phyloP scores from a whole-genome alignment of 2,888 invertebrate species.

The Biston stratarius region DNA sequence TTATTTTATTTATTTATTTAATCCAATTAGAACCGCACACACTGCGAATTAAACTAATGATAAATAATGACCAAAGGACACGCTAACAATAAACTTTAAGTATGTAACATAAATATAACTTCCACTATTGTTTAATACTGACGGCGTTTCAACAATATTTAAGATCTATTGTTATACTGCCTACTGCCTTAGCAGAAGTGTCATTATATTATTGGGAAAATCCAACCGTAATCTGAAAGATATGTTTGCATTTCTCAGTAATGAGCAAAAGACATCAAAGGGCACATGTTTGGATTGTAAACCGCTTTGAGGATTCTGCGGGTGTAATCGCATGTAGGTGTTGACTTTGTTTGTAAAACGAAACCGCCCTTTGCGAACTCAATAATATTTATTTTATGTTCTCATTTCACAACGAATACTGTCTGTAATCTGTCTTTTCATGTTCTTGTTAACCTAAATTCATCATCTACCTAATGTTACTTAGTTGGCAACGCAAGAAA shows the following conservation, averaged over 20 bases:
- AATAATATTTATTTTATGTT: conserved; percentile 40
- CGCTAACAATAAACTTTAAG: too few relatives aligned
- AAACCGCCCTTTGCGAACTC: conserved; percentile 38
- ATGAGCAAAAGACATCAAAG: conserved; percentile 59
- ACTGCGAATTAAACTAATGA: too few relatives aligned
- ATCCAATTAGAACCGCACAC: too few relatives aligned
- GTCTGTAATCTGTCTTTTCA: not conserved
- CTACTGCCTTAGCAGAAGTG: not conserved
- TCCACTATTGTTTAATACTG: too few relatives aligned
- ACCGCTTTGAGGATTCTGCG: conserved; percentile 44
- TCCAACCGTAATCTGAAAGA: conserved; percentile 23
- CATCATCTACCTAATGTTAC: too few relatives aligned
- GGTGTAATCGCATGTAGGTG: conserved; percentile 51
- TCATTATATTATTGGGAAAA: conserved; percentile 13
- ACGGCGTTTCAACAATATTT: too few relatives aligned
- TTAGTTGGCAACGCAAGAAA: too few relatives aligned
- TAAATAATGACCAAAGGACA: too few relatives aligned
- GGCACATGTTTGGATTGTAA: conserved; percentile 53
- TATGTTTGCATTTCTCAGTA: conserved; percentile 43
- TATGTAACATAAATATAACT: too few relatives aligned
- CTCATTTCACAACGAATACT: conserved; percentile 1
- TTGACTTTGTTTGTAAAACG: conserved; percentile 49
- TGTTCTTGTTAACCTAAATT: not conserved
- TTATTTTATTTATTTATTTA: too few relatives aligned
- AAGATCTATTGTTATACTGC: too few relatives aligned